These are phyloP conservation scores for Bufo gargarizans DNA, from an alignment of 2,113 vertebrate species.

Conservation along the genomic window DNA sequence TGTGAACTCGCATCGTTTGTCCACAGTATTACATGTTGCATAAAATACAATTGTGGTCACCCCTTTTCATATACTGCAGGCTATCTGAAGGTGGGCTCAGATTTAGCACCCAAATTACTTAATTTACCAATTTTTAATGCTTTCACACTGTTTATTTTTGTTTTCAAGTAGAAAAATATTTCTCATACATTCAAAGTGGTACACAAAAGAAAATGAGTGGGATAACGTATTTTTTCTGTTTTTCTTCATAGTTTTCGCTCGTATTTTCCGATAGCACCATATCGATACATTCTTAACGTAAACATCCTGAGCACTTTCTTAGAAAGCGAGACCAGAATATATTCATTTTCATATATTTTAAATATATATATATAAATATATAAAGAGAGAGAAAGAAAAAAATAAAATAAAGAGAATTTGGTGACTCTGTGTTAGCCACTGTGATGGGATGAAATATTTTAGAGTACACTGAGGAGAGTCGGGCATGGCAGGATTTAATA, in stretches of 20 bases:
- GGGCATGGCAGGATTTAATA: conserved; percentile 84
- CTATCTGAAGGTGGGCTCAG: conserved; percentile 74
- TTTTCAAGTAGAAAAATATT: conserved; percentile 91
- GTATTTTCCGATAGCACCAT: conserved; percentile 81
- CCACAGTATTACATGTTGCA: not conserved
- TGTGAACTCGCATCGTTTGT: not conserved
- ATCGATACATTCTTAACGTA: conserved; percentile 88
- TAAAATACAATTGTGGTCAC: conserved; percentile 14
- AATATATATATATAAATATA: conserved; percentile 55
- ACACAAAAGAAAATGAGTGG: conserved; percentile 83
- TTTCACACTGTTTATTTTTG: conserved; percentile 87
- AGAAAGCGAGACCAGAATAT: conserved; percentile 90
- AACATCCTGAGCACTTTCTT: conserved; percentile 90
- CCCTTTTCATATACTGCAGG: conserved; percentile 23
- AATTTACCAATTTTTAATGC: conserved; percentile 86
- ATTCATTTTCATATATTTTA: conserved; percentile 71
- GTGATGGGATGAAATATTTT: conserved; percentile 85
- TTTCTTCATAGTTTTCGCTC: conserved; percentile 64
- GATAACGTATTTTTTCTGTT: conserved; percentile 79
- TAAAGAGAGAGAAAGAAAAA: conserved; percentile 41
- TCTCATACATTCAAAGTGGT: conserved; percentile 89
- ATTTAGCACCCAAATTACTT: conserved; percentile 85
- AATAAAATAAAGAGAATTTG: conserved; percentile 71
- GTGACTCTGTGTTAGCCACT: conserved; percentile 86
- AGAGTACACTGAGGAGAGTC: conserved; percentile 82